Conservation (phyloP, 2,888 invertebrate genomes). For the Caradrina kadenii region DNA sequence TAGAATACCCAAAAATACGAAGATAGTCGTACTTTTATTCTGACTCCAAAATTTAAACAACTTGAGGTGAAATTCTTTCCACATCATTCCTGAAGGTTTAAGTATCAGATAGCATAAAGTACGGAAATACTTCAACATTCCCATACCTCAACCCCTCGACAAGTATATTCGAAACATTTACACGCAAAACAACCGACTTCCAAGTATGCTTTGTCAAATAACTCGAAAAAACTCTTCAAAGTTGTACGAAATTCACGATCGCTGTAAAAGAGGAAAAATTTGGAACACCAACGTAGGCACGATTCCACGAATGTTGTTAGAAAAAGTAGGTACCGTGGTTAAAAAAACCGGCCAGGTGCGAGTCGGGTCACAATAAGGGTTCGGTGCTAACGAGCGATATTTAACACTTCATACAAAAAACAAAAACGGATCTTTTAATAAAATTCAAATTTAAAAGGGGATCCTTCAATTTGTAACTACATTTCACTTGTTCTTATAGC, state of each 20-base stretch:
- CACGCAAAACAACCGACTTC: conserved; percentile 49
- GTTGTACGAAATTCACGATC: conserved; percentile 36
- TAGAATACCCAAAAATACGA: background rate
- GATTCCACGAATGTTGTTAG: conserved; percentile 35
- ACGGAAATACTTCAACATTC: conserved; percentile 36
- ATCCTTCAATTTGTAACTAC: too few species aligned
- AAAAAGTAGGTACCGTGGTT: conserved; percentile 23
- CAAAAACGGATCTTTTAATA: too few species aligned
- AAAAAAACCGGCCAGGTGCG: background rate
- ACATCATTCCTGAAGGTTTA: conserved; percentile 15
- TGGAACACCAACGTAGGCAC: conserved; percentile 26
- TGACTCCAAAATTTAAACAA: conserved; percentile 3
- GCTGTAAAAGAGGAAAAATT: conserved; percentile 34
- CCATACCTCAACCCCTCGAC: conserved; percentile 28
- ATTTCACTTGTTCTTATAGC: too few species aligned
- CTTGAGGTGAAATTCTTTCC: background rate
- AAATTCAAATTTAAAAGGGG: too few species aligned
- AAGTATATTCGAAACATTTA: conserved; percentile 55
- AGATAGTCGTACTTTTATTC: background rate
- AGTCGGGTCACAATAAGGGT: too few species aligned
- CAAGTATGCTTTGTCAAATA: conserved; percentile 64
- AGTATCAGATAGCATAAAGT: conserved; percentile 27
- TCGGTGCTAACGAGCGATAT: too few species aligned
- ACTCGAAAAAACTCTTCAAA: conserved; percentile 48
- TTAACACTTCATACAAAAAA: too few species aligned